These are phyloP conservation scores for Melanostoma scalare DNA, from an alignment of 2,888 invertebrate genomes.

Conservation along the genomic window DNA sequence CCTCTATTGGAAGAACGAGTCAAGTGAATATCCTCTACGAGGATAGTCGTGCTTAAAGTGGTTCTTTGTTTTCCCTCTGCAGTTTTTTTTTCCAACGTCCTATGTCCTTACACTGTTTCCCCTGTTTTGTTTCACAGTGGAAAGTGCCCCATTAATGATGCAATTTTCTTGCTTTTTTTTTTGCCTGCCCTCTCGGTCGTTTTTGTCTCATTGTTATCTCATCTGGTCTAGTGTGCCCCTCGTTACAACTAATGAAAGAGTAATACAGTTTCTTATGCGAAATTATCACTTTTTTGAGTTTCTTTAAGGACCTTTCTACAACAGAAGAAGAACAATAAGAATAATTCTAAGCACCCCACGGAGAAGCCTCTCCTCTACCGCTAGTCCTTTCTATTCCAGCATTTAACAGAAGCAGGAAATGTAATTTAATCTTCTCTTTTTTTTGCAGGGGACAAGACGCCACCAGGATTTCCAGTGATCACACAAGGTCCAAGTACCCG, in stretches of 20 bases:
- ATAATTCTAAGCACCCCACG: constrained; percentile 1
- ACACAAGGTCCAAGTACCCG: constrained; percentile 93
- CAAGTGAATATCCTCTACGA: constrained; percentile 69
- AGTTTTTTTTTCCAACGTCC: constrained; percentile 7
- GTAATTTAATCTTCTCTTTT: constrained; percentile 47
- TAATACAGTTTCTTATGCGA: constrained; percentile 72
- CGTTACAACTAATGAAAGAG: constrained; percentile 69
- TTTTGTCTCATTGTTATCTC: constrained; percentile 28
- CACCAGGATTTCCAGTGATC: constrained; percentile 95
- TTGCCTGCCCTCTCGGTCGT: constrained; percentile 11
- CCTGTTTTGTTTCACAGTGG: constrained; percentile 37
- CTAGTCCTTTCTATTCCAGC: not conserved
- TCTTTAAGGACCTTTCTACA: constrained; percentile 16
- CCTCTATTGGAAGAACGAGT: constrained; percentile 59
- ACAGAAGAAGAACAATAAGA: constrained; percentile 13
- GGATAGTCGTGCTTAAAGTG: constrained; percentile 71
- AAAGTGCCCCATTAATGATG: constrained; percentile 67
- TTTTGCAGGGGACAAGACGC: constrained; percentile 89
- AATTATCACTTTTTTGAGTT: constrained; percentile 65
- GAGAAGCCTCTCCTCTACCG: constrained; percentile 10
- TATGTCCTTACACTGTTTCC: constrained; percentile 17
- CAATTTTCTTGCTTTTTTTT: constrained; percentile 39
- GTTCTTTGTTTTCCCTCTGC: constrained; percentile 55
- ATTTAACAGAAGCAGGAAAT: constrained; percentile 12
- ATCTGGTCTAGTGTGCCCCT: constrained; percentile 41